phyloP scores from a whole-genome alignment of 2,797 vertebrate genomes.

The Alfaro cultratus region DNA sequence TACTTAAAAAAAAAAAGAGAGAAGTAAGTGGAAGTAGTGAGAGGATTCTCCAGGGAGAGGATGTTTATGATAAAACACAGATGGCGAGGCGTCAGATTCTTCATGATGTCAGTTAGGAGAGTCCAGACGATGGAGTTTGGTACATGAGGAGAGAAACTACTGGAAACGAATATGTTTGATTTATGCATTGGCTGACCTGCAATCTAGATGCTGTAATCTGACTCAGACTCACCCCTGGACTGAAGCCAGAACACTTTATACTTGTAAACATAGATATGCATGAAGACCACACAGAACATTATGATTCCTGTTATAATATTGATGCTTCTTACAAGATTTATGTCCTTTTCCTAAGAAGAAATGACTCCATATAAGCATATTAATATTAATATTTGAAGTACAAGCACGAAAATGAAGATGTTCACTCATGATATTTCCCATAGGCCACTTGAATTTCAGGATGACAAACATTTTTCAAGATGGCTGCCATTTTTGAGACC shows the following conservation, averaged over 20 bases:
- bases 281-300: neutral
- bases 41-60: constrained; percentile 57
- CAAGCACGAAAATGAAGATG: too few relatives aligned
- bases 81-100: constrained; percentile 50
- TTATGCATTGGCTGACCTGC: constrained; percentile 25
- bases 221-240: constrained; percentile 5
- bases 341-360: neutral
- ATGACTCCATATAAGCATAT: neutral
- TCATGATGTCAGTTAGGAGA: constrained; percentile 51
- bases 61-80: constrained; percentile 58
- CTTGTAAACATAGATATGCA: neutral
- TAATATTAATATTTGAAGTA: too few relatives aligned
- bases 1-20: constrained; percentile 62
- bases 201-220: constrained; percentile 10
- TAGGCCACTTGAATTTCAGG: neutral
- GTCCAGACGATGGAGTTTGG: constrained; percentile 36
- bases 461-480: neutral
- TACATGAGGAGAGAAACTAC: constrained; percentile 30
- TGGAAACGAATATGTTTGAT: constrained; percentile 48
- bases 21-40: constrained; percentile 53
- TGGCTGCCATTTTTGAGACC: neutral
- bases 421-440: too few relatives aligned
- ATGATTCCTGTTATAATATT: neutral
- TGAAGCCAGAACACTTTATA: constrained; percentile 7
- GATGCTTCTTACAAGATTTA: neutral